These are phyloP conservation scores for Dinocampus coccinellae DNA, from an alignment of 2,888 invertebrate species.

Conservation along the genomic window DNA sequence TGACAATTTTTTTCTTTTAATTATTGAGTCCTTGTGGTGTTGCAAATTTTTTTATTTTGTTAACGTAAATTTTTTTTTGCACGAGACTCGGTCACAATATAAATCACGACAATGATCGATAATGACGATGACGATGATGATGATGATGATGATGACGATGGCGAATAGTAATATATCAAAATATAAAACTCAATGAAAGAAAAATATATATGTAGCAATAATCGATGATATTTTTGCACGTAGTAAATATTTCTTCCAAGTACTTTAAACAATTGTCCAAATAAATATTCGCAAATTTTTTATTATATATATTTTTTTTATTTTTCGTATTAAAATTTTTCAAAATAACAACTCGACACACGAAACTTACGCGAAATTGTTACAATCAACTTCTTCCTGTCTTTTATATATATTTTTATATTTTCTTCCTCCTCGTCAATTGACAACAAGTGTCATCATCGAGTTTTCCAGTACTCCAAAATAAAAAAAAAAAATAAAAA, in stretches of 20 bases:
- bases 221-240: background rate
- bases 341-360: background rate
- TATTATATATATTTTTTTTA: no score
- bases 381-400: background rate
- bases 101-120: background rate
- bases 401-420: no score
- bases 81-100: background rate
- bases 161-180: background rate
- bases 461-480: no score
- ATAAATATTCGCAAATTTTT: no score
- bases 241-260: background rate
- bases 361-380: background rate
- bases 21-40: background rate
- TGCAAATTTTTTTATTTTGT: background rate
- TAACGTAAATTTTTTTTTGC: background rate
- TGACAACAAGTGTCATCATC: no score
- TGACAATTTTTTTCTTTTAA: background rate
- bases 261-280: constrained; percentile 1
- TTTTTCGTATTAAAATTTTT: background rate
- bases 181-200: background rate
- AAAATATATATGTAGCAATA: background rate
- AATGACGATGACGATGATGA: background rate
- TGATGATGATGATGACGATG: background rate
- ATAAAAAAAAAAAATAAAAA: no score
- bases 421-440: background rate